Evolutionary conservation across 2,888 invertebrate genomes (phyloP), one percentile per base, ranked within the genome.

Genomic region (Danaus chrysippus): DNA sequence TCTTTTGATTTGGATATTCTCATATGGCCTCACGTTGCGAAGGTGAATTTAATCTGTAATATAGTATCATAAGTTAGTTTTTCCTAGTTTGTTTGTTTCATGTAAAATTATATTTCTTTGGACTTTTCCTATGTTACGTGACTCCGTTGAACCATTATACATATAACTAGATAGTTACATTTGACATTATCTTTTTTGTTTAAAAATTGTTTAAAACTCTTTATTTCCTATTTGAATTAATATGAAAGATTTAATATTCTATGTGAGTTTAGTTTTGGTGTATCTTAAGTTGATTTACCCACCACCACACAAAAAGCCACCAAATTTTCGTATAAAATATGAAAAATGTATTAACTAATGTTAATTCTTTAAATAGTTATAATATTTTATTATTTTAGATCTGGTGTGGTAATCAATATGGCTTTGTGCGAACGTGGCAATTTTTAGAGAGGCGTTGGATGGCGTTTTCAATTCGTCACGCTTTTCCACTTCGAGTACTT

Each of bases 391-490:
- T 17, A n/a, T 9, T 58, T 23, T 57, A 88, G 90, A 76, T 90
- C 59, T 80, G 77, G 78, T 79, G 75, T 60, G 86, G 83, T 34
- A 42, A 56, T 46, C 74, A 82, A 44, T 75, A 69, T 53, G 75
- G 79, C n/a, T 90, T 87, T 87, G 88, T 87, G 34, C 74, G 89
- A 44, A 84, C 83, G 1, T 91, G 87, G 87, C 82, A 78, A 64
- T 85, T 83, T 68, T 70, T 89, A 44, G 77, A 88, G 65, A 75
- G 81, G 34, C 77, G 85, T 54, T 90, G 87, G 84, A 57, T 89
- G 9, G 72, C 84, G 0, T 91, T 90, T 65, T 79, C 86, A 3
- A 86, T 91, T 17, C 70, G 77, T 1, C 88, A 90, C 59, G 70
- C 73, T 1, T 81, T 88, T 61, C 82, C 87, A 3, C 82, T 87